Conservation (phyloP, 2,888 invertebrate species). For the Patella depressa region DNA sequence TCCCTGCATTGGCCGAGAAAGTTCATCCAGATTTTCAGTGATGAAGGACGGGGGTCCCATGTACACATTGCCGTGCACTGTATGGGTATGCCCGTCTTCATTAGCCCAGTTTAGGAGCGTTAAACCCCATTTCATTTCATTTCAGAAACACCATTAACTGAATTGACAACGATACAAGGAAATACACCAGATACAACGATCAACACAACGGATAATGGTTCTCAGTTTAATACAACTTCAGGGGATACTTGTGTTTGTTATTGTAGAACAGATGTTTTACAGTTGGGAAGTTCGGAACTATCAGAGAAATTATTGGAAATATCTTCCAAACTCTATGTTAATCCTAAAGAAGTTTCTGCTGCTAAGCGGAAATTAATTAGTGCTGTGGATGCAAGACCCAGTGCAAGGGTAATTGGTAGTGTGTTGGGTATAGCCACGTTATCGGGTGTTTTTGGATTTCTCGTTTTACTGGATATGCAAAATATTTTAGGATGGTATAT, state of each 20-base stretch:
- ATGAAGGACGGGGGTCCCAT: too few species aligned
- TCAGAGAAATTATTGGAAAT: background rate
- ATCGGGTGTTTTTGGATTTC: background rate
- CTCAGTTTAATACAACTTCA: too few species aligned
- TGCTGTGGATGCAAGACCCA: background rate
- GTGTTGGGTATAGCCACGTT: background rate
- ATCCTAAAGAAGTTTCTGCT: background rate
- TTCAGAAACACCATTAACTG: background rate
- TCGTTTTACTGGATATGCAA: background rate
- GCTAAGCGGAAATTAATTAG: background rate
- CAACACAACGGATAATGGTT: too few species aligned
- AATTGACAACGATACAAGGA: background rate
- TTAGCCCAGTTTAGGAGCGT: too few species aligned
- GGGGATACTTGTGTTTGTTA: too few species aligned
- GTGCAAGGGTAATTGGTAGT: background rate
- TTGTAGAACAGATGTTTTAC: background rate
- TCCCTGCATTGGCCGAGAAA: too few species aligned
- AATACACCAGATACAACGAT: background rate
- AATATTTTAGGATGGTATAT: background rate
- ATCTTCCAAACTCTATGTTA: background rate
- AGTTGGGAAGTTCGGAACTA: background rate
- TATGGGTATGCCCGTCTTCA: too few species aligned
- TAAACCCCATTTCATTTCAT: too few species aligned
- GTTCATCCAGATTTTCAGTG: too few species aligned
- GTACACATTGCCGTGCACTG: too few species aligned